Conservation (phyloP, 2,797 vertebrate species). For the Silurus lanzhouensis region DNA sequence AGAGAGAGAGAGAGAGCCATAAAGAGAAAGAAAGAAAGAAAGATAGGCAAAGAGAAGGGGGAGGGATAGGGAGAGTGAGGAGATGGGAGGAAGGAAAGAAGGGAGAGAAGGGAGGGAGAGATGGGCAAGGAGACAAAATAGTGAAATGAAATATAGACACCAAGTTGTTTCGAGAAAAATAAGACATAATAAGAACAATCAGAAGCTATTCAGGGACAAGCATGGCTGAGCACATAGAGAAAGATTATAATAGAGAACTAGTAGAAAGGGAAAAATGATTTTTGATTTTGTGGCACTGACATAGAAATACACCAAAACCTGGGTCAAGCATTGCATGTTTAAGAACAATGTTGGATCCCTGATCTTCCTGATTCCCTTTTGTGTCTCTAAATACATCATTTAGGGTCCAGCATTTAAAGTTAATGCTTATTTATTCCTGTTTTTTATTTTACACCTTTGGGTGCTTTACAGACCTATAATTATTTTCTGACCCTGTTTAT, state of each 20-base stretch:
- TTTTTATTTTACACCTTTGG: neutral
- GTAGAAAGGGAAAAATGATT: neutral
- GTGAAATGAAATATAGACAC: neutral
- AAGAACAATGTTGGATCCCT: neutral
- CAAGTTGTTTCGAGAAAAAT: neutral
- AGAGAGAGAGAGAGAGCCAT: neutral
- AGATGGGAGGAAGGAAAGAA: neutral
- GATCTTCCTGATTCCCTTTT: neutral
- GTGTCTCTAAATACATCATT: conserved; percentile 62
- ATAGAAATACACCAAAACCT: neutral
- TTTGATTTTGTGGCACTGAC: neutral
- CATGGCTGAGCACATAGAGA: neutral
- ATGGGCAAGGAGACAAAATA: neutral
- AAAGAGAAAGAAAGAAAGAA: neutral
- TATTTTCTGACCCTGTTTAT: neutral
- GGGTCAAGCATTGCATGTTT: no score
- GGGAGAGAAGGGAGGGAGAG: neutral
- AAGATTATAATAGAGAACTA: neutral
- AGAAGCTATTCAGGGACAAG: neutral
- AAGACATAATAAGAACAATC: neutral
- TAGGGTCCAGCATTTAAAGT: conserved; percentile 66
- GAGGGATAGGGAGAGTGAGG: neutral
- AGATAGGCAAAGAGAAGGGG: conserved; percentile 24
- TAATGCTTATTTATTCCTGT: conserved; percentile 53
- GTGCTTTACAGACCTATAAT: neutral